Evolutionary conservation across 2,888 invertebrate species (phyloP), one percentile per base, ranked within the genome.

Genomic region (Laspeyria flexula): DNA sequence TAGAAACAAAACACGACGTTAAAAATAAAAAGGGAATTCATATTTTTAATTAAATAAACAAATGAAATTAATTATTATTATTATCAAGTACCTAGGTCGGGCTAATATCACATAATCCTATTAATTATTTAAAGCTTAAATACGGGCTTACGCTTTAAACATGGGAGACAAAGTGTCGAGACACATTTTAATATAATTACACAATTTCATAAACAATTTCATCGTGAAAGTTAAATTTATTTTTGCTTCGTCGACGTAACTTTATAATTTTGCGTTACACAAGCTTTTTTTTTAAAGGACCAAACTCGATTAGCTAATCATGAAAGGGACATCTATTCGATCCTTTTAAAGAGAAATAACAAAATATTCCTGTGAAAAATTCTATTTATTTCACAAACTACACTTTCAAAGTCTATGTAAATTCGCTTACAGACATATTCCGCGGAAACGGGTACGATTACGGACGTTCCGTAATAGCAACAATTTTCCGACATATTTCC

Each of bases 121-220:
- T 53, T 62, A 67, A 65, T 62, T 71, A 57, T 62, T 71, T 46
- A 55, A 60, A 50, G n/a, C n/a, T n/a, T n/a, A n/a, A n/a, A n/a
- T n/a, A n/a, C n/a, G n/a, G n/a, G n/a, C n/a, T n/a, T n/a, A n/a
- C n/a, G n/a, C n/a, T n/a, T n/a, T n/a, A n/a, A n/a, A n/a, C n/a
- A n/a, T n/a, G 50, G 55, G 50, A 35, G 25, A 27, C 60, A 51
- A 35, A 39, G 62, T 58, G 65, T 55, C 65, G 54, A 47, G 49
- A 65, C 65, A 65, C 48, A 65, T 69, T 66, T 65, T 69, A 67
- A 65, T 62, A 59, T 62, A 69, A 69, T 69, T 65, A 67, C 55
- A 56, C 49, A 55, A 69, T 69, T 69, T 61, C 61, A 59, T 50
- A 51, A 69, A 54, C 62, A 65, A 69, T 67, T 66, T 65, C 49